These are phyloP conservation scores for Thalassaphorura encarpata DNA, from an alignment of 1,140 invertebrate genomes.

Conservation along the genomic window DNA sequence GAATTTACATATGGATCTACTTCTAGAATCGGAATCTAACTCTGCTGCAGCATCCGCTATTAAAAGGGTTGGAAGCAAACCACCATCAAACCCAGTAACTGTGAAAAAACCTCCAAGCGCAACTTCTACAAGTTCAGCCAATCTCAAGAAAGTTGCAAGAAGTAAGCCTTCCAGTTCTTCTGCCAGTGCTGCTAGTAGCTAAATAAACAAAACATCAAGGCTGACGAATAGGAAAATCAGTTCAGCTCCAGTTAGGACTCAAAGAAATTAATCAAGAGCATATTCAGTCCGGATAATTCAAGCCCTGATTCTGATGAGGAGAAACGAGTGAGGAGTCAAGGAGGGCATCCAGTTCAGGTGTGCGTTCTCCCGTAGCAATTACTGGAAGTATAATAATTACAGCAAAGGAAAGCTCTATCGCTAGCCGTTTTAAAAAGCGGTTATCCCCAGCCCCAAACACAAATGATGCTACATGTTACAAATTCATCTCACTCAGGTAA, in stretches of 20 bases:
- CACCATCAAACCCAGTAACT: conserved; percentile 1
- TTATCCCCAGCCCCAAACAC: neutral
- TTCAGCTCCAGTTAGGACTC: conserved; percentile 1
- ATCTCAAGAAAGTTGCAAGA: conserved; percentile 1
- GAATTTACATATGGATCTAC: neutral
- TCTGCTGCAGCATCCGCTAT: neutral
- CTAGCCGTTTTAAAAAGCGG: neutral
- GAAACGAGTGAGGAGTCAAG: conserved; percentile 2
- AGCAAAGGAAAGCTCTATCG: neutral
- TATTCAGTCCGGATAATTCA: conserved; percentile 27
- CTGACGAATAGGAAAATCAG: neutral
- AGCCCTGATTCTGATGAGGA: conserved; percentile 13
- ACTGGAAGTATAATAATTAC: neutral
- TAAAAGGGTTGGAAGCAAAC: conserved; percentile 19
- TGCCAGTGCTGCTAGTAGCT: neutral
- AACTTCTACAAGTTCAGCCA: neutral
- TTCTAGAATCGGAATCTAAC: conserved; percentile 9
- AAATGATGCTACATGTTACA: neutral
- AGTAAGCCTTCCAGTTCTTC: neutral
- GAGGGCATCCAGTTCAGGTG: neutral
- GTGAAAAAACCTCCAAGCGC: conserved; percentile 1
- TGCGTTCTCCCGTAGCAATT: neutral
- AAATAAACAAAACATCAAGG: conserved; percentile 1
- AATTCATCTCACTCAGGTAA: conserved; percentile 16
- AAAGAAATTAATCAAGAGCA: conserved; percentile 19